Evolutionary conservation across 2,888 invertebrate species (phyloP), one percentile per base, ranked within the genome.

Genomic region (Oscheius onirici): DNA sequence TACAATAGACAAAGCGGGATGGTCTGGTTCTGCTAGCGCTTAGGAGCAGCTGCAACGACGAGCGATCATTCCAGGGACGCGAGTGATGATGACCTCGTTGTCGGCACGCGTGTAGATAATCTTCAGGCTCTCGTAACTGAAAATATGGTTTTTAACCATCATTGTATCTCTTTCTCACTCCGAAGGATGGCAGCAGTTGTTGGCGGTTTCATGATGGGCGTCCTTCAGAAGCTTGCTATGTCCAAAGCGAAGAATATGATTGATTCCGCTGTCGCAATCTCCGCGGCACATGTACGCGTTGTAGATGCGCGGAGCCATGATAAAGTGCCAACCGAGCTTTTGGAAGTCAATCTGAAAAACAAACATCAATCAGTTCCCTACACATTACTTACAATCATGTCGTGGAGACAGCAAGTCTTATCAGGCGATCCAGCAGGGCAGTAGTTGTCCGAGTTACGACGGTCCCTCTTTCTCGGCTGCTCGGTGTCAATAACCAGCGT

Each of bases 311-410:
- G 97, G 97, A 0, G 95, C 95, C 72, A 97, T 94, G 84, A 97
- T 94, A 92, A 95, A 97, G 88, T 96, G 94, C 95, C 96, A 96
- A 28, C 95, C 95, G 88, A 97, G 95, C 87, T 93, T 92, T 82
- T 93, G 93, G 88, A 97, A 97, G 90, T 96, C 94, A 17, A 97
- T 94, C 13, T 92, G 92, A 52, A 97, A 90, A 5, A 24, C 6
- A 22, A 20, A 20, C 2, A 2, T 24, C n/a, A 3, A 54, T n/a
- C 20, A 1, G 24, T 26, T 55, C 22, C 3, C 22, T 8, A 15
- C 2, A 24, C 24, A 8, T 15, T n/a, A 20, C 60, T 60, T 10
- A 71, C 67, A 3, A 79, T 58, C 44, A 86, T 57, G 0, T 95
- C 95, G 89, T 95, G 95, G 3, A 96, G 92, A 88, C 97, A 97